Base-by-base conservation (phyloP, 2,888 invertebrate species). In the Sphaerophoria rueppellii region DNA sequence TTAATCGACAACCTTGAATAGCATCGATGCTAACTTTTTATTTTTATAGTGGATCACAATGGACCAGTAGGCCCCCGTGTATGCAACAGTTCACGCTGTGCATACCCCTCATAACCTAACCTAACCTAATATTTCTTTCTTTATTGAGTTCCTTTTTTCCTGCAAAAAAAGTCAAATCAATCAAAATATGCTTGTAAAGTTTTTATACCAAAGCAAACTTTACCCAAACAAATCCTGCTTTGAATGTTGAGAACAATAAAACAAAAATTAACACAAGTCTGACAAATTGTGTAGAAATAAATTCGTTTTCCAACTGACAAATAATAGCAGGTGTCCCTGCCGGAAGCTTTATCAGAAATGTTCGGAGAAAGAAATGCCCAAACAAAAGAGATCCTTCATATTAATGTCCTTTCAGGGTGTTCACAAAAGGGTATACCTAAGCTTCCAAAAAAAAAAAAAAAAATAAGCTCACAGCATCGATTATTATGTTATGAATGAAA, bases 401-500 rank as follows among this genome's bases (percentile, higher is more conserved):
- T 50, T 9, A 11, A 12, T 43, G 7, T 43, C 43, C 4, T 9
- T 43, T 43, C 12, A 9, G 43, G n/a, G 43, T 43, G 43, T 43
- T 9, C 40, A 43, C 43, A 43, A 43, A 5, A 43, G 9, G 4
- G 12, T 11, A 43, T 6, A 43, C n/a, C n/a, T n/a, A n/a, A n/a
- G n/a, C n/a, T n/a, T n/a, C n/a, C n/a, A n/a, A n/a, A n/a, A n/a
- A 43, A 6, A 9, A 6, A 43, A 9, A 12, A 40, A 11, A 16
- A 58, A 16, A 40, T 1, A 14, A 63, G 46, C 32, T 46, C 46
- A 14, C 32, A 63, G n/a, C 61, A 63, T 63, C 61, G 32, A 63
- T 63, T 63, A 46, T 63, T 14, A 63, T 63, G 63, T 48, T 48
- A 11, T 43, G 9, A 5, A 48, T 34, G n/a, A 14, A 63, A 63